Evolutionary conservation across 2,113 vertebrate species (phyloP).

Genomic region (Carassius auratus): DNA sequence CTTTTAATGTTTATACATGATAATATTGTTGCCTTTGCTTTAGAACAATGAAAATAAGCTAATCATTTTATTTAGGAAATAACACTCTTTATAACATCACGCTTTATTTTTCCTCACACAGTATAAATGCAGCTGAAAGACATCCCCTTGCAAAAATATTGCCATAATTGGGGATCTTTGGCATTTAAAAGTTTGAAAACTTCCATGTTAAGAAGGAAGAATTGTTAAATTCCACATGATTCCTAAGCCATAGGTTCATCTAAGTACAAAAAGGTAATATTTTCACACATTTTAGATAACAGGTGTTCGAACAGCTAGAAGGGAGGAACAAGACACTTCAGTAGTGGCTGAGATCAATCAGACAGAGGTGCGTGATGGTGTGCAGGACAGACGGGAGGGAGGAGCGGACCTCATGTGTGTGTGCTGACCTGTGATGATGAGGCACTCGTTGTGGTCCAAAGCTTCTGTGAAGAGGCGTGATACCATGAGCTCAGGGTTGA

Average conservation of each 20-base stretch:
- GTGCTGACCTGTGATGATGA: conserved; percentile 93
- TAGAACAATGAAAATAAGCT: no score
- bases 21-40: no score
- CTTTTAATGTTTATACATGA: background rate
- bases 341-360: conserved; percentile 41
- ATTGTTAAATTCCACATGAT: background rate
- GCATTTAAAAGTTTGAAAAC: background rate
- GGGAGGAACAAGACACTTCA: conserved; percentile 27
- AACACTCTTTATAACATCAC: background rate
- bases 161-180: background rate
- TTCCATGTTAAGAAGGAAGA: background rate
- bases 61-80: background rate
- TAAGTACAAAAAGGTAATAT: background rate
- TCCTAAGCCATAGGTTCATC: background rate
- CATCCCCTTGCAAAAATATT: background rate
- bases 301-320: conserved; percentile 30
- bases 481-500: conserved; percentile 95
- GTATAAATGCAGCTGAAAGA: background rate
- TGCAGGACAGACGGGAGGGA: conserved; percentile 42
- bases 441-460: conserved; percentile 93
- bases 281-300: conserved; percentile 7
- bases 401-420: conserved; percentile 39
- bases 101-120: background rate
- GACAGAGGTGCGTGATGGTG: conserved; percentile 43
- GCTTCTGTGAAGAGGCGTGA: conserved; percentile 95